phyloP scores from a whole-genome alignment of 2,113 vertebrate species.

The Caranx ignobilis region DNA sequence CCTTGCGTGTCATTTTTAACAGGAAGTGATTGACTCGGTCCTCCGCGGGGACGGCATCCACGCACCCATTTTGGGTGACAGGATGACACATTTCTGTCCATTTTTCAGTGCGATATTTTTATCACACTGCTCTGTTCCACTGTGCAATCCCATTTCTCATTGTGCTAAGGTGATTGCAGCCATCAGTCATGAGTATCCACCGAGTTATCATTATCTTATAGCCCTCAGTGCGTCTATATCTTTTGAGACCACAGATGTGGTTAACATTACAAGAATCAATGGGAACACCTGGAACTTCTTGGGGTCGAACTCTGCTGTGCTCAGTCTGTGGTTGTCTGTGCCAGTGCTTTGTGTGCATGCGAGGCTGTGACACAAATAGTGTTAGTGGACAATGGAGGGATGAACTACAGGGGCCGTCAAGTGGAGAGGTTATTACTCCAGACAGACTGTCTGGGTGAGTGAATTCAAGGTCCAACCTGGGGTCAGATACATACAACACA shows the following conservation, averaged over 20 bases:
- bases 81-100: slow-evolving; percentile 61
- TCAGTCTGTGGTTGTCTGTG: slow-evolving; percentile 13
- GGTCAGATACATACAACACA: slow-evolving; percentile 3
- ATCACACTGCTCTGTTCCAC: slow-evolving; percentile 33
- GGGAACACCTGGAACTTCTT: not conserved
- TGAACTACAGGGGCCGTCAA: slow-evolving; percentile 50
- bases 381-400: slow-evolving; percentile 49
- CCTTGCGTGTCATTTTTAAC: slow-evolving; percentile 57
- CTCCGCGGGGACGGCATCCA: slow-evolving; percentile 10
- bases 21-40: slow-evolving; percentile 62
- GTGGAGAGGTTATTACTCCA: slow-evolving; percentile 56
- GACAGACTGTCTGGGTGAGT: slow-evolving; percentile 29
- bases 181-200: slow-evolving; percentile 55
- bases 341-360: not conserved
- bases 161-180: slow-evolving; percentile 40
- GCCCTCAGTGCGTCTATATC: slow-evolving; percentile 18
- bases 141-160: slow-evolving; percentile 26
- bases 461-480: slow-evolving; percentile 22
- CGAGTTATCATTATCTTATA: slow-evolving; percentile 56
- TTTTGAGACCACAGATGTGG: slow-evolving; percentile 46
- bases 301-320: slow-evolving; percentile 5
- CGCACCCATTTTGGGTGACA: slow-evolving; percentile 37
- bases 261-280: slow-evolving; percentile 41
- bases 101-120: slow-evolving; percentile 49
- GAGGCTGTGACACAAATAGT: slow-evolving; percentile 26